phyloP scores from a whole-genome alignment of 1,140 invertebrate species.

The Hesperophylax magnus region DNA sequence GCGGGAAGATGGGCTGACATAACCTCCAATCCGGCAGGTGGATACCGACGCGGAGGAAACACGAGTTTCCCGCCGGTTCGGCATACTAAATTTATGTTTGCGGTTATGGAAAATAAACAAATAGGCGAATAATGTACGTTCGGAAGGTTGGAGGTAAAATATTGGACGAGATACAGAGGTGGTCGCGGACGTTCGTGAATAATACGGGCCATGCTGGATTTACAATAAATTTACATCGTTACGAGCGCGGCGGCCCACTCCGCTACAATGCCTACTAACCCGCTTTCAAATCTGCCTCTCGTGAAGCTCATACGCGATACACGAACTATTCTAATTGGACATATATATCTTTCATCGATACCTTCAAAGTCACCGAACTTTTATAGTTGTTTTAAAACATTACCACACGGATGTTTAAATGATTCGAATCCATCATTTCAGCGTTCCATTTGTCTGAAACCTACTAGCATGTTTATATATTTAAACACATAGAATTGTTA shows the following conservation, averaged over 20 bases:
- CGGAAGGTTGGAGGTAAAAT: constrained; percentile 48
- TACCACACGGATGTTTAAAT: no score
- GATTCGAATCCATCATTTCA: no score
- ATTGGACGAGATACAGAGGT: constrained; percentile 47
- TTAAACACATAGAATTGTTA: no score
- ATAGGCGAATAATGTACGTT: constrained; percentile 55
- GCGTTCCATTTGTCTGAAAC: not conserved
- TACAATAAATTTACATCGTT: constrained; percentile 40
- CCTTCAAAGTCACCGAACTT: no score
- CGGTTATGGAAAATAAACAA: constrained; percentile 58
- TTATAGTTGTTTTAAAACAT: no score
- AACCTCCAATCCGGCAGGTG: constrained; percentile 51
- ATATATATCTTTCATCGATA: no score
- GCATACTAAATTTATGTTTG: constrained; percentile 55
- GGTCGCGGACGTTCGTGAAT: constrained; percentile 41
- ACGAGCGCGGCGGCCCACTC: not conserved
- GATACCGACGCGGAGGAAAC: constrained; percentile 37
- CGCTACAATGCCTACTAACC: no score
- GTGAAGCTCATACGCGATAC: no score
- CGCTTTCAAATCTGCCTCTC: no score
- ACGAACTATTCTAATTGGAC: no score
- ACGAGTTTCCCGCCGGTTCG: constrained; percentile 54
- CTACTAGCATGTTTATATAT: no score
- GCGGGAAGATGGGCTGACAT: constrained; percentile 47
- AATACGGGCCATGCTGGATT: constrained; percentile 35